These are phyloP conservation scores for Balaeniceps rex DNA, from an alignment of 2,113 vertebrate species.

Conservation along the genomic window DNA sequence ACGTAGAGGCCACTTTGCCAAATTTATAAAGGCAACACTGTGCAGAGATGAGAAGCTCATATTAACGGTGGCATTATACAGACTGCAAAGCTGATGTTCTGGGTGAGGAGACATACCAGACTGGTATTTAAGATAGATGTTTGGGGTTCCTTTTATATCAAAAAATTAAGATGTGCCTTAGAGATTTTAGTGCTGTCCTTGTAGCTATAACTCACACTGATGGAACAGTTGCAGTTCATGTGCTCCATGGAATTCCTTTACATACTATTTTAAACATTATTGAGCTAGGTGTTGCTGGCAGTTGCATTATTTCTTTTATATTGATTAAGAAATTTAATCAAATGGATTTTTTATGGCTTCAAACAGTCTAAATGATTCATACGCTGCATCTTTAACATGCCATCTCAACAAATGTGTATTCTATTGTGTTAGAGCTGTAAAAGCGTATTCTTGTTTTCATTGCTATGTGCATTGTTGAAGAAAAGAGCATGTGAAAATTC, in stretches of 20 bases:
- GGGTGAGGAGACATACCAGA: not conserved
- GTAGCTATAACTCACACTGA: not conserved
- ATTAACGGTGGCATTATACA: not conserved
- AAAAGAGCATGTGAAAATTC: not conserved
- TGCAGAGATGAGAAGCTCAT: not conserved
- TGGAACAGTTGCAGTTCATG: not conserved
- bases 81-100: not conserved
- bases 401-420: not conserved
- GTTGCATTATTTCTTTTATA: slow-evolving; percentile 37
- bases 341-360: not conserved
- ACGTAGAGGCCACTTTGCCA: not conserved
- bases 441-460: not conserved
- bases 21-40: accelerated
- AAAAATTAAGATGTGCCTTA: not conserved
- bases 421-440: not conserved
- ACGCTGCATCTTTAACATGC: not conserved
- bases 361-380: not conserved
- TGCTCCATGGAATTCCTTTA: not conserved
- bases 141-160: not conserved
- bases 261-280: not conserved
- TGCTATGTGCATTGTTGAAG: not conserved
- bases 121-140: not conserved
- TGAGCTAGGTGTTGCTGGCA: not conserved
- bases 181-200: not conserved
- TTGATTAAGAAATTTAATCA: slow-evolving; percentile 39